phyloP scores from a whole-genome alignment of 2,797 vertebrate genomes.

The Varecia variegata region DNA sequence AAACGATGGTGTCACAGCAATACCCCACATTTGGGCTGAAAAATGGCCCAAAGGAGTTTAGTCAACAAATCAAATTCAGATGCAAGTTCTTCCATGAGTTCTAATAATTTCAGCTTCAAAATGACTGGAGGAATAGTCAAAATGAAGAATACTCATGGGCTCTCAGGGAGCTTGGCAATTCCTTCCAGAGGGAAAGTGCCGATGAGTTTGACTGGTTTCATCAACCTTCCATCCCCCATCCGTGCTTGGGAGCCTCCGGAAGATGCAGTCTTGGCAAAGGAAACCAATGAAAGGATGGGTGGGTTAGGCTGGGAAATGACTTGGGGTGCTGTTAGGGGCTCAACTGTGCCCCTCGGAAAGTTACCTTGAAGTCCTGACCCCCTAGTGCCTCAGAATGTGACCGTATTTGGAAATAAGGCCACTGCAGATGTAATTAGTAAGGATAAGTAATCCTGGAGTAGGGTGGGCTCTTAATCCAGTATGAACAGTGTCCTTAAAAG shows the following conservation, averaged over 20 bases:
- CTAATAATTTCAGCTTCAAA: neutral
- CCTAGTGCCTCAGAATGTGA: neutral
- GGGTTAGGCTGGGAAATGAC: neutral
- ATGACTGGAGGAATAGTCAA: neutral
- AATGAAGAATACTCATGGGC: neutral
- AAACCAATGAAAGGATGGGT: neutral
- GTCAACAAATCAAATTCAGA: neutral
- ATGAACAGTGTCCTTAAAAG: neutral
- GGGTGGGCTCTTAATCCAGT: neutral
- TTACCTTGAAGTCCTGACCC: neutral
- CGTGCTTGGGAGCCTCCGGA: neutral
- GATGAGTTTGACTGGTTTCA: neutral
- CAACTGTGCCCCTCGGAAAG: neutral
- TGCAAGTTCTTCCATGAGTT: neutral
- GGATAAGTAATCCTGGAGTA: neutral
- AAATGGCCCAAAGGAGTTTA: neutral
- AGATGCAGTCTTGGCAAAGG: neutral
- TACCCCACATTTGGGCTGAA: accelerated
- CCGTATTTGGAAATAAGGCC: neutral
- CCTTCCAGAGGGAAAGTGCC: neutral
- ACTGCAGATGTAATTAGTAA: neutral
- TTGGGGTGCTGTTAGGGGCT: accelerated
- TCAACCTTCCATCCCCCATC: accelerated
- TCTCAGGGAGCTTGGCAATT: neutral
- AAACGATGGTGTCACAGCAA: neutral